A percentile compares a stretch with the other conserved stretches of the same genome.
Evolutionary conservation across 2,888 invertebrate species (phyloP).

Genomic region (Allolobophora icterica): DNA sequence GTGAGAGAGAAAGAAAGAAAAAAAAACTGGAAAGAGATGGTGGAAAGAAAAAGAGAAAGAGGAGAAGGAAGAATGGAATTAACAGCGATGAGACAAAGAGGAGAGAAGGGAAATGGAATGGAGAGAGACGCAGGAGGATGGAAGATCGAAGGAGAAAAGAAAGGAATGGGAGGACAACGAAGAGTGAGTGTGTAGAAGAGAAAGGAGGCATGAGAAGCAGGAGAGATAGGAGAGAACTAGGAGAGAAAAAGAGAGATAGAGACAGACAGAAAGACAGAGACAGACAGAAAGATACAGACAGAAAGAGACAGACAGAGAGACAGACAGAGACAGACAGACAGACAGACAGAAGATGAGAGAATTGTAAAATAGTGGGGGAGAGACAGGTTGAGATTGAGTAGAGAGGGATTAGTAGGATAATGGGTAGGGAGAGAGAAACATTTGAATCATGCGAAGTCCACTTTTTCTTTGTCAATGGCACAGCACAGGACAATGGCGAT

Average conservation of each 20-base stretch:
- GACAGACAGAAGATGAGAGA: not conserved
- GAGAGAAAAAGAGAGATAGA: not conserved
- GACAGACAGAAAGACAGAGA: not conserved
- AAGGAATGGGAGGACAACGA: too few species aligned
- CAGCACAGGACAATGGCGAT: not conserved
- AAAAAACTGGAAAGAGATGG: not conserved
- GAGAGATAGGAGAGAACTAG: not conserved
- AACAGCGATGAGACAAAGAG: too few species aligned
- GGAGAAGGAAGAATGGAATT: not conserved
- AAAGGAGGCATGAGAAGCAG: not conserved
- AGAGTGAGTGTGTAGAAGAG: not conserved
- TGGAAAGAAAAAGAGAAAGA: not conserved
- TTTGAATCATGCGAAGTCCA: not conserved
- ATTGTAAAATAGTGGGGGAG: not conserved
- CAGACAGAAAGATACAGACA: not conserved
- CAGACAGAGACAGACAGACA: not conserved
- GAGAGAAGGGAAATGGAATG: too few species aligned
- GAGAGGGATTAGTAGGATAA: not conserved
- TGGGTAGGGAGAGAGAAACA: not conserved
- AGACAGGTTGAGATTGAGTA: not conserved
- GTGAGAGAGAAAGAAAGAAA: not conserved
- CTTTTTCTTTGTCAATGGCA: not conserved
- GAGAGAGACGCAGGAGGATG: too few species aligned
- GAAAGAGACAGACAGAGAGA: not conserved
- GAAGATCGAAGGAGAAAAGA: too few species aligned